Evolutionary conservation across 2,113 vertebrate species (phyloP).

Genomic region (Terrapene triunguis): DNA sequence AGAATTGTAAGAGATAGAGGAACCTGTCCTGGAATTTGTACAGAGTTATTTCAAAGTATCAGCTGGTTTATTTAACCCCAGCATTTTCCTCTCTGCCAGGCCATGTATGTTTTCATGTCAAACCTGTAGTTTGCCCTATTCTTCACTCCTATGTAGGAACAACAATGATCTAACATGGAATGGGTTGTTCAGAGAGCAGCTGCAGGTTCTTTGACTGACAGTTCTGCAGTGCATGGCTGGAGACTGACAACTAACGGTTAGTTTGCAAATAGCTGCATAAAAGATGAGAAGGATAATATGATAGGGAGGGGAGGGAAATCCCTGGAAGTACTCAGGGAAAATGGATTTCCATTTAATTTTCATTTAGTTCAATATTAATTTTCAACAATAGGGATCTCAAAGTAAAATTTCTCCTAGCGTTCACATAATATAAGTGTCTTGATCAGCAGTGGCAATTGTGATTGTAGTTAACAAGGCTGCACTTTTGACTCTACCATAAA

Average conservation of each 20-base stretch:
- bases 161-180: accelerated
- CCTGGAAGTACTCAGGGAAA: not conserved
- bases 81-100: not conserved
- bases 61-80: accelerated
- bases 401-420: accelerated
- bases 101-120: not conserved
- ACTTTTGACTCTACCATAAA: not conserved
- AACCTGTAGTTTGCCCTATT: not conserved
- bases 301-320: not conserved
- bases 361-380: not conserved
- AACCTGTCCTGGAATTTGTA: not conserved
- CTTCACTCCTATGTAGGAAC: accelerated
- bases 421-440: not conserved
- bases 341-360: not conserved
- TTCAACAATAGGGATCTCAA: not conserved
- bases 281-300: conserved; percentile 37
- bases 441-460: not conserved
- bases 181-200: accelerated
- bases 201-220: not conserved
- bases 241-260: conserved; percentile 74
- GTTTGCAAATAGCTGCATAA: conserved; percentile 71
- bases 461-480: not conserved
- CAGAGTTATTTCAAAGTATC: accelerated
- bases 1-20: accelerated
- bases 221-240: not conserved